phyloP scores from a whole-genome alignment of 2,888 invertebrate genomes.

The Drosophila buzzatii region DNA sequence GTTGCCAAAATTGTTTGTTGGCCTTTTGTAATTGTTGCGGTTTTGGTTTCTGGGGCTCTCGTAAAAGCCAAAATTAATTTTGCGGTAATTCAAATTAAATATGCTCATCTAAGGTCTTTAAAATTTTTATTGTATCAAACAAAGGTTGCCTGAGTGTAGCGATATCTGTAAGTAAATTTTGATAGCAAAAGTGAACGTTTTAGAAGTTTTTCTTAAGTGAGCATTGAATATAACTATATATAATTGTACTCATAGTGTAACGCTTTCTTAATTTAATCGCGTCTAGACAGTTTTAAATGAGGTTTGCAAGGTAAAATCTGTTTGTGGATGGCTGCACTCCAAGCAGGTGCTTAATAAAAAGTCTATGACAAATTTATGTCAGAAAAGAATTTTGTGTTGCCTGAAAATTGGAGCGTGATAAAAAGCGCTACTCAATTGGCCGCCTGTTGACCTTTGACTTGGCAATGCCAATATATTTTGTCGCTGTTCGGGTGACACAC shows the following conservation, averaged over 20 bases:
- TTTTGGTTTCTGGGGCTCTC: slow-evolving; percentile 29
- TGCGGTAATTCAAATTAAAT: slow-evolving; percentile 38
- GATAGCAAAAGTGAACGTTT: too few species aligned
- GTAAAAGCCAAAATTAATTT: slow-evolving; percentile 29
- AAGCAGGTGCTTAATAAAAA: not conserved
- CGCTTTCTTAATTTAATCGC: not conserved
- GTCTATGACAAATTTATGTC: slow-evolving; percentile 15
- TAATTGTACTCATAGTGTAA: not conserved
- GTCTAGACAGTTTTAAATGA: not conserved
- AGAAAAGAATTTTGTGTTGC: slow-evolving; percentile 25
- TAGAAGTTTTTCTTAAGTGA: not conserved
- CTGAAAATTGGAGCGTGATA: slow-evolving; percentile 28
- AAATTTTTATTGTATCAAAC: slow-evolving; percentile 20
- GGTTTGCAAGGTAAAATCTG: not conserved
- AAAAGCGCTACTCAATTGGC: slow-evolving; percentile 45
- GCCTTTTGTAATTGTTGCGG: slow-evolving; percentile 62
- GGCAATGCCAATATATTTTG: slow-evolving; percentile 21
- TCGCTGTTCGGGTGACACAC: slow-evolving; percentile 16
- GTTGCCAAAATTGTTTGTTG: slow-evolving; percentile 67
- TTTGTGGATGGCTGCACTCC: too few species aligned
- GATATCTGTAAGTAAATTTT: too few species aligned
- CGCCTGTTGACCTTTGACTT: slow-evolving; percentile 52
- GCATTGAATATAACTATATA: not conserved
- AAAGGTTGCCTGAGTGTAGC: too few species aligned
- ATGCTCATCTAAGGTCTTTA: not conserved